Evolutionary conservation across 1,140 invertebrate genomes (phyloP), one percentile per base, ranked within the genome.

Genomic region (Mercenaria mercenaria): DNA sequence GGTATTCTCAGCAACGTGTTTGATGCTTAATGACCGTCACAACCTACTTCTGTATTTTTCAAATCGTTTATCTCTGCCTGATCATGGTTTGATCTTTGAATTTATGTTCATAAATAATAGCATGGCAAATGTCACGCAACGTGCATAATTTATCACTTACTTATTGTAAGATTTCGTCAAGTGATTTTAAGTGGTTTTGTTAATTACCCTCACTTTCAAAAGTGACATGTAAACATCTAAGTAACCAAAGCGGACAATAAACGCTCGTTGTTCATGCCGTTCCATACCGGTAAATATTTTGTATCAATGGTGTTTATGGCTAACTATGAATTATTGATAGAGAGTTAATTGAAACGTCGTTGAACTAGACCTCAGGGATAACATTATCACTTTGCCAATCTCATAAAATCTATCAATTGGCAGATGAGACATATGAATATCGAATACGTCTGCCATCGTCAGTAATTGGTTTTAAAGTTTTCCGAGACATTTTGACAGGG

Each of bases 301-400:
- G 67, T 72, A 72, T 72, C 67, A 20, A 72, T 4, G 23, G n/a
- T 3, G 67, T 72, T 72, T 72, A 72, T 39, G 37, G 67, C 67
- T 6, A 10, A 39, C 13, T 72, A 72, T 72, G 67, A 72, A 72
- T 72, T 39, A 72, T 72, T 72, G 18, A 72, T 72, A 39, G 1
- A 37, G 67, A 20, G 67, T 72, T 72, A 72, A 72, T 72, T 72
- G 34, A 29, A 29, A 11, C 11, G 67, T 15, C 34, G 23, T n/a
- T 15, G 34, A 8, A 23, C 23, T 15, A 72, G 37, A 67, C 67
- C 34, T 72, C 6, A 4, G 34, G 59, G 59, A 26, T 37, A 39
- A 4, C 23, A 39, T 72, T 72, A 72, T 72, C 15, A 15, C 39
- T 39, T 15, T 29, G 59, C 1, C 6, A n/a, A 64, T 64, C 23